Base-by-base conservation (phyloP, 1,140 invertebrate species). In the Lysiphlebus fabarum region DNA sequence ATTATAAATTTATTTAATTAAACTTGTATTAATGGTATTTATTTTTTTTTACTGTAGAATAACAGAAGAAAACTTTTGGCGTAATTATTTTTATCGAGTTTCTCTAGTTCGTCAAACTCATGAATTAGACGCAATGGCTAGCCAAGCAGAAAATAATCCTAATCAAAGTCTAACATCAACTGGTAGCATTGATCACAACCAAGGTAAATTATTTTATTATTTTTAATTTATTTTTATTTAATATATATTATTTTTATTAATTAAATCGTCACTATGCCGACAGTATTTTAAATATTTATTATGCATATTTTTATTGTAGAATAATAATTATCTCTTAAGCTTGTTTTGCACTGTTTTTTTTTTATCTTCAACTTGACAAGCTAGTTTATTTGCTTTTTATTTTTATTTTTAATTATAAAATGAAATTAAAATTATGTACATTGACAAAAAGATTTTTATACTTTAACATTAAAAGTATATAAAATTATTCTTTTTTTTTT, bases 61-160 rank as follows among this genome's bases (percentile, higher is more conserved):
- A 70, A 95, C 88, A 70, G 97, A 99, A 82, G 95, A 98, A 81
- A 91, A 91, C 72, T 99, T 99, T 82, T 99, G 96, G 97, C 87
- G 94, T 69, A 99, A 99, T 82, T 99, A 99, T 79, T 99, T 99
- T 82, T 99, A 99, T 82, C 91, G 96, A 73, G 92, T 99, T 61
- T 96, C 93, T 65, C 86, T 99, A 36, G 93, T 99, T 70, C 95
- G 95, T 73, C 96, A 99, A 81, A 95, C 93, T 60, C 93, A 92
- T 74, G 93, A 96, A 74, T 73, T 91, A 43, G 87, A 87, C 49
- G 87, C 87, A 50, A 83, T 88, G 82, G 83, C 83, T 38, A 81
- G 69, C 59, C 70, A 77, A 56, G 68, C 72, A 56, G 76, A 79
- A 58, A 78, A 69, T 59, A 76, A 78, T 65, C 70, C 71, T 38